These are phyloP conservation scores for Pantala flavescens DNA, from an alignment of 1,140 invertebrate species.

Conservation along the genomic window DNA sequence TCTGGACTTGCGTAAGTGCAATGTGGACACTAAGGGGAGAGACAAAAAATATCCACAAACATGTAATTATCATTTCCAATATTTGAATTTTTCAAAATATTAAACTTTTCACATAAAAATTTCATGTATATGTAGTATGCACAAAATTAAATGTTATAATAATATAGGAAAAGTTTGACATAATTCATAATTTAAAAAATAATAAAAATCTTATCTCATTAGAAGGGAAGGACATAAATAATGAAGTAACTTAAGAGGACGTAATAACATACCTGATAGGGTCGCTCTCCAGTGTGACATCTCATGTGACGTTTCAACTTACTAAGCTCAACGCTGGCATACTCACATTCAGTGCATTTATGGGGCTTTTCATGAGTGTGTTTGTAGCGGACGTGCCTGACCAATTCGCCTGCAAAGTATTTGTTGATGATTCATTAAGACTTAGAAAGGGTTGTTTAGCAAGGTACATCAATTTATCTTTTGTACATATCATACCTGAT, in stretches of 20 bases:
- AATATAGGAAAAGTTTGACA: too few species aligned
- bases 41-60: slow-evolving; percentile 15
- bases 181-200: too few species aligned
- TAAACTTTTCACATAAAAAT: slow-evolving; percentile 3
- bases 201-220: too few species aligned
- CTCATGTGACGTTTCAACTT: slow-evolving; percentile 63
- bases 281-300: slow-evolving; percentile 57
- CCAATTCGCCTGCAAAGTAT: slow-evolving; percentile 38
- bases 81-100: too few species aligned
- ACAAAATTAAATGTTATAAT: too few species aligned
- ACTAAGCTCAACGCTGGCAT: slow-evolving; percentile 53
- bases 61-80: not conserved
- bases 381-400: slow-evolving; percentile 45
- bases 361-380: slow-evolving; percentile 59
- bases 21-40: slow-evolving; percentile 67
- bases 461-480: slow-evolving; percentile 48
- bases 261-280: slow-evolving; percentile 38
- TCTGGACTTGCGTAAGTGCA: slow-evolving; percentile 97
- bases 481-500: slow-evolving; percentile 51
- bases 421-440: slow-evolving; percentile 18
- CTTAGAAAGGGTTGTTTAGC: slow-evolving; percentile 44
- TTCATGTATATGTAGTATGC: slow-evolving; percentile 16
- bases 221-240: too few species aligned
- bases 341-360: slow-evolving; percentile 53
- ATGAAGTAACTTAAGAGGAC: too few species aligned